phyloP scores from a whole-genome alignment of 2,888 invertebrate genomes.

The Nephrotoma appendiculata region DNA sequence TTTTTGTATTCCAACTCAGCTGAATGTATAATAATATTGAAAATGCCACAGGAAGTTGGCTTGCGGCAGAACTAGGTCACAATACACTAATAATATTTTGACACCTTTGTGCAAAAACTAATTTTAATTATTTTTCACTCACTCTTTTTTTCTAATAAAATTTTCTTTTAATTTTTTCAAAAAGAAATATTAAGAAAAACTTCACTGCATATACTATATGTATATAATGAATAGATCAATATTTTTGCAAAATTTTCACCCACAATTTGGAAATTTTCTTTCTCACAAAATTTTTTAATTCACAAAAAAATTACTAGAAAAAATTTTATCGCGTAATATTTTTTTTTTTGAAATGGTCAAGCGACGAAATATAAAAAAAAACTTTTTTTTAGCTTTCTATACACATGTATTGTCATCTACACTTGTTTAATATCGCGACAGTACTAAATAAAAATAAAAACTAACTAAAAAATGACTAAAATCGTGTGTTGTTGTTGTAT shows the following conservation, averaged over 20 bases:
- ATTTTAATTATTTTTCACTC: background rate
- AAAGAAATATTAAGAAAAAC: background rate
- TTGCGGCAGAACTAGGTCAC: background rate
- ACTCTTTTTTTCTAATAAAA: background rate
- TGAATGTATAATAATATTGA: background rate
- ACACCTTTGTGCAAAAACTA: background rate
- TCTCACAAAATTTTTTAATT: background rate
- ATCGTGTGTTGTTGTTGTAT: background rate
- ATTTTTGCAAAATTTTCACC: background rate
- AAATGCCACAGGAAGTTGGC: background rate
- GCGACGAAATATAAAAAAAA: background rate
- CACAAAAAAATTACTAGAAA: background rate
- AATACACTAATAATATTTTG: background rate
- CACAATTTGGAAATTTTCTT: background rate
- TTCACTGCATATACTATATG: background rate
- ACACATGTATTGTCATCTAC: slow-evolving; percentile 7
- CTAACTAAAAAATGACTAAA: slow-evolving; percentile 5
- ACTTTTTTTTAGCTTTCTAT: background rate
- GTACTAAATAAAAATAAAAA: slow-evolving; percentile 9
- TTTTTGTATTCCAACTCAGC: background rate
- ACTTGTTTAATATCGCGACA: slow-evolving; percentile 12
- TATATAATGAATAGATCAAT: too few species aligned
- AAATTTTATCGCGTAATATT: background rate
- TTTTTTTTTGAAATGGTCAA: background rate
- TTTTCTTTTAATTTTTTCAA: background rate